Base-by-base conservation (phyloP, 2,797 vertebrate genomes). In the Anguilla marmorata region DNA sequence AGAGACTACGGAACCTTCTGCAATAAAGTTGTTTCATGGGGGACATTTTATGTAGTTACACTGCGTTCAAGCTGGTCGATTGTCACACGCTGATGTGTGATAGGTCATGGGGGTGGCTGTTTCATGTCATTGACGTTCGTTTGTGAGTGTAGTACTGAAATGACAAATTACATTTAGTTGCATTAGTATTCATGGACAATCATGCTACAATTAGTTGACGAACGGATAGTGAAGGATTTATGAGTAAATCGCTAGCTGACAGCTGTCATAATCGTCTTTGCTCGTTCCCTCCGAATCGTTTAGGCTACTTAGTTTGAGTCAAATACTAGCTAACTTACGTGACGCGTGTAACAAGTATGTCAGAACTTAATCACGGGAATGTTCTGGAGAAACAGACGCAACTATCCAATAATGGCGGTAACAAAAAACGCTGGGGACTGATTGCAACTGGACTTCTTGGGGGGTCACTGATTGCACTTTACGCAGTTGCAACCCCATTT, bases 401-500 rank as follows among this genome's bases (percentile, higher is more conserved):
- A 8, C 2, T 5, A 41, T 12, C 41, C 2, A 6, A 48, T 0
- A 11, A n/a, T 0, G 0, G 24, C 0, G 45, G 86, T 30, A 88
- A 88, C 30, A 92, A 89, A 8, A 95, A 90, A 24, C 72, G 72
- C 0, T 95, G 97, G 89, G 98, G 98, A 0, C 45, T 98, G 12
- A 0, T 97, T 0, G 76, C 92, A 0, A 95, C 97, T 0, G 97
- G 97, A 30, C 48, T 95, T 0, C 19, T 98, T 0, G 97, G 98
- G 0, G 97, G 97, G 0, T 93, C 95, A 0, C 79, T 98, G 85
- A 93, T 97, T 76, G 96, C 95, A 0, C 88, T 99, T 11, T 98
- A 98, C 50, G 97, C 97, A 0, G 95, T 96, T 24, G 93, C 94
- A 0, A 95, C 94, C 0, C 99, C 99, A 0, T 99, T 99, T 19